These are phyloP conservation scores for Sporophila hypoxantha DNA, from an alignment of 2,113 vertebrate genomes.

Conservation along the genomic window DNA sequence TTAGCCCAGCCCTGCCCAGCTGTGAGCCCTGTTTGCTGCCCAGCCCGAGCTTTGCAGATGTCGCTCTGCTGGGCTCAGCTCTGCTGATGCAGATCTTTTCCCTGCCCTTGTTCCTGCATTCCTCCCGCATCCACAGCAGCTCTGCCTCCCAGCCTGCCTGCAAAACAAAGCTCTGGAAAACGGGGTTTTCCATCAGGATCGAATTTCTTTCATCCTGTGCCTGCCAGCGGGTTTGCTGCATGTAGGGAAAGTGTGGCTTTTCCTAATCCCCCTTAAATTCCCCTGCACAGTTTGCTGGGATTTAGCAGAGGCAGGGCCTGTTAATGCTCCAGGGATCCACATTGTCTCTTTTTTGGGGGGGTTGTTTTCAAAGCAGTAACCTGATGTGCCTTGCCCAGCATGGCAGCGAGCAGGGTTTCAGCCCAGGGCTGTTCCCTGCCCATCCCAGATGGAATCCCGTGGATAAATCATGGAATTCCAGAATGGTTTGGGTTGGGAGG, in stretches of 20 bases:
- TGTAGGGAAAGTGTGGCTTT: conserved; percentile 18
- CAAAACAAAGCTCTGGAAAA: neutral
- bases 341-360: neutral
- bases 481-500: neutral
- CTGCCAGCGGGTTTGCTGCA: neutral
- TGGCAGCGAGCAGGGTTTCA: neutral
- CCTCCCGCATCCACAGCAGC: conserved; percentile 7
- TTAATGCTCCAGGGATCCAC: neutral
- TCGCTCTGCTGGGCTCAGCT: conserved; percentile 3
- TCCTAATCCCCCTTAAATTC: conserved; percentile 34
- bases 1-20: neutral
- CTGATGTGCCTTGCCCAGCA: neutral
- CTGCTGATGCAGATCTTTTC: neutral
- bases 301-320: conserved; percentile 29
- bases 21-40: neutral
- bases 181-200: neutral
- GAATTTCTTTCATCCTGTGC: neutral
- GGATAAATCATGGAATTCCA: neutral
- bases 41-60: neutral
- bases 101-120: neutral
- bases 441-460: neutral
- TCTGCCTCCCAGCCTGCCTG: neutral
- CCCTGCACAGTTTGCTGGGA: conserved; percentile 3
- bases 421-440: neutral
- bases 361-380: conserved; percentile 3